Evolutionary conservation across 2,888 invertebrate genomes (phyloP), one percentile per base, ranked within the genome.

Genomic region (Andrena fulva): DNA sequence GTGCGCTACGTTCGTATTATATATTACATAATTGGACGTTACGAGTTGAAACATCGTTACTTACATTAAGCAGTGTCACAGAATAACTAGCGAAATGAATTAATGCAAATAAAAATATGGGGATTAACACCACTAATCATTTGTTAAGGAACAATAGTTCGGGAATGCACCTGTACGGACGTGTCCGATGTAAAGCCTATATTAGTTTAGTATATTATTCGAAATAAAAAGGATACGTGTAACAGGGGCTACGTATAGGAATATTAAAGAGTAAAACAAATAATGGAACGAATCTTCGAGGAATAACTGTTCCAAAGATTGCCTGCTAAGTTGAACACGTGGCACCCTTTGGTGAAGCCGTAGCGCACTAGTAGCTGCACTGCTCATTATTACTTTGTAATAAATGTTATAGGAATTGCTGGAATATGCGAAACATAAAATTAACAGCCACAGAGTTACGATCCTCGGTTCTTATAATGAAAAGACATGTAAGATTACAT

Each of bases 231-330:
- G 97, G 97, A 97, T 97, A 98, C 98, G 95, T 87, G 98, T 96
- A 71, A 98, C 96, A 33, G 99, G 99, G 77, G 97, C 95, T 50
- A 97, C 97, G 94, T 97, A 98, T 91, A 99, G 96, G 94, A 99
- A 99, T 92, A 99, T 98, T 89, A 99, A 95, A 63, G 99, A 98
- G 94, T 97, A 99, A 95, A 99, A 97, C 86, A 99, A 95, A 93
- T 99, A 99, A 94, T 99, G 99, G 85, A 98, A 99, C 90, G 99
- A 98, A 94, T 98, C 98, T 94, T 99, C 99, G 31, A 97, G 94
- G 90, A 98, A 95, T 88, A 99, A 95, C 69, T 96, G 94, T 7
- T 96, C 95, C 80, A 99, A 94, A 94, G 99, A 99, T 93, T 98
- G 97, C 83, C 97, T 95, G 48, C 96, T 97, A 75, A 99, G 95